phyloP scores from a whole-genome alignment of 2,888 invertebrate species.

The Oligia latruncula region DNA sequence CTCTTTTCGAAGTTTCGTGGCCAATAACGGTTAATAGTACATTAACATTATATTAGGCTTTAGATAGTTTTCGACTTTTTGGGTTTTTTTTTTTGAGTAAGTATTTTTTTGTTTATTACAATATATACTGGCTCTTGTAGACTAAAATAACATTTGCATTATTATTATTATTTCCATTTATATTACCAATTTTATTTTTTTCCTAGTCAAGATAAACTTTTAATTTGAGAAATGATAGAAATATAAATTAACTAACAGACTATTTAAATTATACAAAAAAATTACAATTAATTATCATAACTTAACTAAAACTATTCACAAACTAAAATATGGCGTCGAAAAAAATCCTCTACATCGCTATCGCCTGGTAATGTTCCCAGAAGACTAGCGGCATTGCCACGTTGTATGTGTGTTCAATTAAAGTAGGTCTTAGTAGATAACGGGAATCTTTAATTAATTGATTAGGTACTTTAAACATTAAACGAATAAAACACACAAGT shows the following conservation, averaged over 20 bases:
- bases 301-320: background rate
- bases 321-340: background rate
- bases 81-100: background rate
- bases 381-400: background rate
- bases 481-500: background rate
- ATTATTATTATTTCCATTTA: too few relatives aligned
- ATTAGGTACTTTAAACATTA: background rate
- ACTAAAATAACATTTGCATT: background rate
- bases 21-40: slow-evolving; percentile 52
- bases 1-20: slow-evolving; percentile 47
- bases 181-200: too few relatives aligned
- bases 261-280: background rate
- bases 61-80: slow-evolving; percentile 38
- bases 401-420: background rate
- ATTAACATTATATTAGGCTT: slow-evolving; percentile 48
- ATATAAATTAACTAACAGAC: too few relatives aligned
- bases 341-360: background rate
- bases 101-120: background rate
- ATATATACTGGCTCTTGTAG: background rate
- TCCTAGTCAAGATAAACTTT: too few relatives aligned
- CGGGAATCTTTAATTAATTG: background rate
- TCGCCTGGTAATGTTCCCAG: background rate
- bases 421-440: background rate
- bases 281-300: background rate
- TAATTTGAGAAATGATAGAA: too few relatives aligned